Evolutionary conservation across 1,140 invertebrate genomes (phyloP).

Genomic region (Drosophila tani): DNA sequence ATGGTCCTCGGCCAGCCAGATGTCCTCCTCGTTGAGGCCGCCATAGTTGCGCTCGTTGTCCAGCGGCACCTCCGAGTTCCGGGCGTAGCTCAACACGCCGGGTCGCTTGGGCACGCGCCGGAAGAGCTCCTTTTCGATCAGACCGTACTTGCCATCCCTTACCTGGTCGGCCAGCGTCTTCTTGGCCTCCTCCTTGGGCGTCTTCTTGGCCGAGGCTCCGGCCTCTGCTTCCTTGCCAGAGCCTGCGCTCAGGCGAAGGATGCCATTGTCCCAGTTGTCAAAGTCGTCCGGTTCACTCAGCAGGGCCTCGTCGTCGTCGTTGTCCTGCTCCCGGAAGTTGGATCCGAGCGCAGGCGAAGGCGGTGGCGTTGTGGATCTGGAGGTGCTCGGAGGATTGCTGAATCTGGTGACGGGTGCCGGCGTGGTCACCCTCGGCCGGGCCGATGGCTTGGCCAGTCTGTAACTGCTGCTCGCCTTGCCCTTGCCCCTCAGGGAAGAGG

Average conservation of each 20-base stretch:
- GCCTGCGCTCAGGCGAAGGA: conserved; percentile 88
- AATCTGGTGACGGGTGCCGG: background rate
- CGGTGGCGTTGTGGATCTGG: conserved; percentile 10
- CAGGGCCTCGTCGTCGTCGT: conserved; percentile 69
- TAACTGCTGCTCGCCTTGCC: conserved; percentile 68
- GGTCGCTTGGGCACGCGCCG: conserved; percentile 88
- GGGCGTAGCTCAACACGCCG: conserved; percentile 92
- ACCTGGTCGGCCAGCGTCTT: conserved; percentile 94
- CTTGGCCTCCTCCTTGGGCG: conserved; percentile 88
- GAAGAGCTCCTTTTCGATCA: conserved; percentile 94
- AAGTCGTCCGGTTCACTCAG: conserved; percentile 80
- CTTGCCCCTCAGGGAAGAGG: conserved; percentile 30
- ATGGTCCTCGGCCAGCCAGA: conserved; percentile 95
- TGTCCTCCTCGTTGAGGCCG: conserved; percentile 92
- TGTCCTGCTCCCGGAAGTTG: background rate
- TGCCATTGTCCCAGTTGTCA: conserved; percentile 88
- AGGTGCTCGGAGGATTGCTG: conserved; percentile 17
- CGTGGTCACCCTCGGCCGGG: background rate
- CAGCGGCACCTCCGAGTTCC: conserved; percentile 91
- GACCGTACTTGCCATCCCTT: conserved; percentile 94
- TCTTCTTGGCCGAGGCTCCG: conserved; percentile 85
- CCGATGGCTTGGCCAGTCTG: conserved; percentile 39
- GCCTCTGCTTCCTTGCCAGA: conserved; percentile 86
- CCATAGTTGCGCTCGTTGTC: conserved; percentile 92
- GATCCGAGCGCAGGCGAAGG: background rate